Evolutionary conservation across 37 sponge, comb jelly and placozoan species (phyloP), one percentile per base, ranked within the genome.

Genomic region (Chondrosia reniformis): DNA sequence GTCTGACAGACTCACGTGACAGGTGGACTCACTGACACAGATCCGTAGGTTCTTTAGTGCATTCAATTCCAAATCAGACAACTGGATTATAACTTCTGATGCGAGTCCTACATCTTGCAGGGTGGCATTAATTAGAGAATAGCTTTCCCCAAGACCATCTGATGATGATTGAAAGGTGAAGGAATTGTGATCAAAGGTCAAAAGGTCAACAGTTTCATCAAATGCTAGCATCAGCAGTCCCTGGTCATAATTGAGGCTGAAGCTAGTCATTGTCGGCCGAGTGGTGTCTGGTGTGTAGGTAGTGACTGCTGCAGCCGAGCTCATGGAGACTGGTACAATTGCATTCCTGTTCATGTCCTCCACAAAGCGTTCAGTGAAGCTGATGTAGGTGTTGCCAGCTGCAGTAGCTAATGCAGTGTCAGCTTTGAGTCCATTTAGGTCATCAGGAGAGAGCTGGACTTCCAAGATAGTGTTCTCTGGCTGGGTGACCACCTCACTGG

Each of bases 201-300:
- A 28, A 15, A 81, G 52, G 52, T 81, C 41, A 0, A 95, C 85
- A 8, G 89, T 88, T 65, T 95, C 96, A 78, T 88, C 86, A 79
- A 91, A 95, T 12, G 22, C 63, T 27, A 95, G 36, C 3, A 74
- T 86, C 55, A 95, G 54, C 0, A 78, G 67, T 12, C 92, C 92
- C 13, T 52, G 55, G 69, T 90, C 64, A 37, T 81, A 86, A 58
- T 87, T 76, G 32, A 95, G 72, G 33, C 82, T 66, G 59, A 86
- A 95, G 6, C 64, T 37, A 4, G 59, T 42, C 27, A 95, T 30
- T 3, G 57, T 36, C 0, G 96, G 92, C 22, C 83, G 76, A 37
- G 81, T 88, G 33, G 46, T 45, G 55, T 95, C 96, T 2, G 41
- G 39, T 24, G 55, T 75, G 56, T 65, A 86, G 15, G 33, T 75